Conservation (phyloP, 2,797 vertebrate genomes). For the Apogon hyalosoma region DNA sequence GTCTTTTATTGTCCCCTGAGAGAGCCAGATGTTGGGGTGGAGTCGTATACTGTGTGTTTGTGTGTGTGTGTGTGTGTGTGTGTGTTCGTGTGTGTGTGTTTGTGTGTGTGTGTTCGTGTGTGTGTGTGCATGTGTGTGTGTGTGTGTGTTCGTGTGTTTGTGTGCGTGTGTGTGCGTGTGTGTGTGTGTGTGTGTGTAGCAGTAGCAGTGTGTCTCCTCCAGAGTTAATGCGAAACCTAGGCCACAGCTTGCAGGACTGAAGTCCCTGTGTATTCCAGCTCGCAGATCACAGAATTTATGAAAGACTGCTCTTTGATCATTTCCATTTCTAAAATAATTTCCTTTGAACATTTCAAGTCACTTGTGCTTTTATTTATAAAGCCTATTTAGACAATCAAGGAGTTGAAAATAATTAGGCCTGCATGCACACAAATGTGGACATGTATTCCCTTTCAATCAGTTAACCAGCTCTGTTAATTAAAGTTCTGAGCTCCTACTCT, state of each 20-base stretch:
- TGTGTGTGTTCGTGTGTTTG: too few relatives aligned
- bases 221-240: constrained; percentile 56
- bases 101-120: constrained; percentile 1
- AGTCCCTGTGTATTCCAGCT: constrained; percentile 60
- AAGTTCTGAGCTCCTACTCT: constrained; percentile 82
- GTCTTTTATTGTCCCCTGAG: constrained; percentile 51
- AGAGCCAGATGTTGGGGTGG: constrained; percentile 59
- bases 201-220: constrained; percentile 20
- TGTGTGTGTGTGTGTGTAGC: not conserved
- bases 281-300: constrained; percentile 69
- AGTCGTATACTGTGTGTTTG: constrained; percentile 4
- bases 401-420: constrained; percentile 83
- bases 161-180: too few relatives aligned
- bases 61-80: constrained; percentile 17
- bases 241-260: constrained; percentile 46
- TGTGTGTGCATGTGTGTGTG: constrained; percentile 3
- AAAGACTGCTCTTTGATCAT: constrained; percentile 77
- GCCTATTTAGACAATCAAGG: constrained; percentile 83
- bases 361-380: constrained; percentile 83
- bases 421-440: constrained; percentile 67
- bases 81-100: not conserved
- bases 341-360: constrained; percentile 83
- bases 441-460: constrained; percentile 82
- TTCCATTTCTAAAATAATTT: constrained; percentile 75
- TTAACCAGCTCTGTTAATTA: constrained; percentile 84